A percentile compares a stretch with the other conserved stretches of the same genome.
Evolutionary conservation across 2,797 vertebrate genomes (phyloP).

Genomic region (Pantherophis alleghaniensis): DNA sequence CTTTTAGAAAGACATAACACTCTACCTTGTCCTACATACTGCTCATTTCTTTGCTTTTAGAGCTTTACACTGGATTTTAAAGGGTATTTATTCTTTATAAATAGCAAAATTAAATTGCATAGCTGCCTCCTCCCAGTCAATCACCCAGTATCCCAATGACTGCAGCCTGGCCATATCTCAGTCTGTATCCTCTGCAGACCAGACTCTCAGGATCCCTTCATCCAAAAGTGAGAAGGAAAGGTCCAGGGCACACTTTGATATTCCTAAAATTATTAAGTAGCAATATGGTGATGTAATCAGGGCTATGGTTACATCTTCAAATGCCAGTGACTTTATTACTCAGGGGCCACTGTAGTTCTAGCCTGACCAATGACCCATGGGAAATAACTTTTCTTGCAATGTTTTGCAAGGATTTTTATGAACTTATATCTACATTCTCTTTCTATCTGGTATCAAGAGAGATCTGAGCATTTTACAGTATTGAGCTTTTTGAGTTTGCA

Average conservation of each 20-base stretch:
- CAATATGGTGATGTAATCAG: neutral
- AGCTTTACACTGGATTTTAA: neutral
- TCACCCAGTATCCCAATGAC: neutral
- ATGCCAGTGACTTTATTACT: neutral
- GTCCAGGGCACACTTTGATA: neutral
- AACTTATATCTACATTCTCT: neutral
- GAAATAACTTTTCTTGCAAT: neutral
- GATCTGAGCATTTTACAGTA: neutral
- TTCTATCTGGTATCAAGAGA: neutral
- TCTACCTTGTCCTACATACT: neutral
- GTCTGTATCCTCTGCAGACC: neutral
- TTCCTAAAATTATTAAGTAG: neutral
- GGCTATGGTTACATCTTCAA: neutral
- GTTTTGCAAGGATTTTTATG: neutral
- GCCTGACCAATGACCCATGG: neutral
- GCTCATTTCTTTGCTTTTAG: neutral
- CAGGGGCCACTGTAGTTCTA: neutral
- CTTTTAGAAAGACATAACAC: neutral
- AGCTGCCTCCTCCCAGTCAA: neutral
- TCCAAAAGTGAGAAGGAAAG: neutral
- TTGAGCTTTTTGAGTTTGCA: neutral
- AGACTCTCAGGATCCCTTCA: neutral
- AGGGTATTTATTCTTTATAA: neutral
- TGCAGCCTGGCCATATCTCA: neutral
- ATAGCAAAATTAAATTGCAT: neutral